Evolutionary conservation across 1,140 invertebrate species (phyloP).

Genomic region (Sitobion miscanthi): DNA sequence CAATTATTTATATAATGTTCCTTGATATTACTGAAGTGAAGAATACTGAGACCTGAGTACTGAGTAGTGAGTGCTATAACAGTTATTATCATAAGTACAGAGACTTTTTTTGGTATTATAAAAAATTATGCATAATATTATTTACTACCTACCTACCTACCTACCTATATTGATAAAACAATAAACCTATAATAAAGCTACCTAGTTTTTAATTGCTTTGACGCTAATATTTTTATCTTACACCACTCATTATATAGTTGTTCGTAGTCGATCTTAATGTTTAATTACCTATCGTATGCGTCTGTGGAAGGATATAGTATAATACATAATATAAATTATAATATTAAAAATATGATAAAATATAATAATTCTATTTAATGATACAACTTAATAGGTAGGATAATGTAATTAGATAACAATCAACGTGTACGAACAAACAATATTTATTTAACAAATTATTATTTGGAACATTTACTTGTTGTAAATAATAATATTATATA

Average conservation of each 20-base stretch:
- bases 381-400: background rate
- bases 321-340: background rate
- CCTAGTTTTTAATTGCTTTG: background rate
- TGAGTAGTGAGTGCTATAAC: background rate
- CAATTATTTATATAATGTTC: background rate
- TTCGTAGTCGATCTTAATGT: background rate
- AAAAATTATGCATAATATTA: background rate
- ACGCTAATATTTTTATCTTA: background rate
- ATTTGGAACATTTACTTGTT: background rate
- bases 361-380: background rate
- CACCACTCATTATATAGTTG: background rate
- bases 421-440: background rate
- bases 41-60: background rate
- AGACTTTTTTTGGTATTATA: background rate
- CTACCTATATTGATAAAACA: background rate
- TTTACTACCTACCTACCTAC: background rate
- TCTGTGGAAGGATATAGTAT: background rate
- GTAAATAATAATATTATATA: background rate
- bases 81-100: background rate
- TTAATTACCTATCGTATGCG: background rate
- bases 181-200: background rate
- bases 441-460: constrained; percentile 20
- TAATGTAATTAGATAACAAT: background rate
- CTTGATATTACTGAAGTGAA: background rate
- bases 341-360: background rate